phyloP scores from a whole-genome alignment of 1,140 invertebrate species.

The Orchestia grillus region DNA sequence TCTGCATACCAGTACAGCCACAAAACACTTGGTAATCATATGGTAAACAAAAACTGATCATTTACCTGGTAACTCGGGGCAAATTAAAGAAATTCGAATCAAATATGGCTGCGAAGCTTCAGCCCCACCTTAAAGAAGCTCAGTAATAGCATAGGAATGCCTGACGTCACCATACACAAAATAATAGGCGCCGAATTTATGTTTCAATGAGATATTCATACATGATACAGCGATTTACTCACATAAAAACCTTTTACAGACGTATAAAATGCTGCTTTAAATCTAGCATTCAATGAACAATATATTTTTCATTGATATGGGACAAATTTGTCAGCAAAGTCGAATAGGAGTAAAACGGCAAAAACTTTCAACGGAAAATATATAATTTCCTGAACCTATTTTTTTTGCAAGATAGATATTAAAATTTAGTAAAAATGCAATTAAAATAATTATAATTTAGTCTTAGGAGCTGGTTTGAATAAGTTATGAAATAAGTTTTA shows the following conservation, averaged over 20 bases:
- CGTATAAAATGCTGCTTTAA: background rate
- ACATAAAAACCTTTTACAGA: background rate
- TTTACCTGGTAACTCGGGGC: constrained; percentile 20
- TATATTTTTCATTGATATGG: background rate
- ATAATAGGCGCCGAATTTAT: background rate
- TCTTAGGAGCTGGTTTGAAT: background rate
- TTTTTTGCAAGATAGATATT: background rate
- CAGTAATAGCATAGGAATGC: constrained; percentile 56
- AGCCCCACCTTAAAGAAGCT: constrained; percentile 49
- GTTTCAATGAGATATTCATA: background rate
- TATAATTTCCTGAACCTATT: background rate
- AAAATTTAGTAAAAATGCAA: background rate
- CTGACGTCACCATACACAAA: constrained; percentile 38
- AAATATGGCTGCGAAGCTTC: constrained; percentile 44
- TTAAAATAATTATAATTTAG: background rate
- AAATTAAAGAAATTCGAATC: constrained; percentile 41
- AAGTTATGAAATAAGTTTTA: background rate
- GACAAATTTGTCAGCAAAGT: background rate
- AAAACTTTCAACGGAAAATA: background rate
- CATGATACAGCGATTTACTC: background rate
- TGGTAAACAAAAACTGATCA: background rate
- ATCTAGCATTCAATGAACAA: background rate
- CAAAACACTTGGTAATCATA: background rate
- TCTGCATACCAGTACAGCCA: background rate
- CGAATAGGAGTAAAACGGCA: background rate